A percentile compares a stretch with the other conserved stretches of the same genome.
Conservation (phyloP, 2,113 vertebrate species). For the Aegotheles bennettii region DNA sequence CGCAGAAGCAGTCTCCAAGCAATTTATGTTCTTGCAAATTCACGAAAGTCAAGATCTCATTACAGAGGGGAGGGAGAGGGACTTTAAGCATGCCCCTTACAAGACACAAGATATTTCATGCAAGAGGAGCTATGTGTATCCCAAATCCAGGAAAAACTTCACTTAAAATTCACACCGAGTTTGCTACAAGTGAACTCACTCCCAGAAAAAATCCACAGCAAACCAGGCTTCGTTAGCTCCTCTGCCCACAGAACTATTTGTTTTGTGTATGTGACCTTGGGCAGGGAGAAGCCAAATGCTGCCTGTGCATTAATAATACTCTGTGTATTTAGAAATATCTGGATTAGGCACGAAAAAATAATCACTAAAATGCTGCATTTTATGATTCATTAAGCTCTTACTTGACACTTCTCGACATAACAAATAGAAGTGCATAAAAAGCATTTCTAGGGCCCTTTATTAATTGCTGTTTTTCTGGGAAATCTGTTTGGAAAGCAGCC, state of each 20-base stretch:
- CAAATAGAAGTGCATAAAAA: background rate
- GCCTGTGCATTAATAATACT: background rate
- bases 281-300: background rate
- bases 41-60: background rate
- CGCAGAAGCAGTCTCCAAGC: background rate
- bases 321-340: background rate
- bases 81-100: background rate
- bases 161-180: background rate
- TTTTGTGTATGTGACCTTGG: background rate
- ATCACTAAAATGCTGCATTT: slow-evolving; percentile 25
- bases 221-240: background rate
- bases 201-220: background rate
- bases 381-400: slow-evolving; percentile 23
- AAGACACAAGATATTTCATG: background rate
- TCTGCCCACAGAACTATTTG: background rate
- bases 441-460: background rate
- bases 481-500: slow-evolving; percentile 43
- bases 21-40: background rate
- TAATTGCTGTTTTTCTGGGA: slow-evolving; percentile 42
- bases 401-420: background rate
- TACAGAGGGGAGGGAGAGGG: background rate
- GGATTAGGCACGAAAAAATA: background rate
- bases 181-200: background rate
- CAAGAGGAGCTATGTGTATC: background rate
- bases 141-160: background rate